Evolutionary conservation across 2,797 vertebrate species (phyloP).

Genomic region (Lepilemur ruficaudatus): DNA sequence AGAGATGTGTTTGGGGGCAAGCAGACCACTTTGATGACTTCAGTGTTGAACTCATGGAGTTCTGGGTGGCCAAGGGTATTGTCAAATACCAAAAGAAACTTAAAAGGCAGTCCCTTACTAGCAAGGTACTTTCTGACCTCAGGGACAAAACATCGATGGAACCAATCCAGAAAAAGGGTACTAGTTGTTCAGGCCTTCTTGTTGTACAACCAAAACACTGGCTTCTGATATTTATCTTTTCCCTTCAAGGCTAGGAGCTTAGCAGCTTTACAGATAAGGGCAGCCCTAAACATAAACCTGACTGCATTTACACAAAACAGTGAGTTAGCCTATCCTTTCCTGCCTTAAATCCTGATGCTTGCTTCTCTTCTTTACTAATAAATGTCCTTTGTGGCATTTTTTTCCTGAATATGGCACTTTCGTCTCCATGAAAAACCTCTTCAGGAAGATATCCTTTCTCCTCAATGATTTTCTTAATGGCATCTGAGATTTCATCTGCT

Average conservation of each 20-base stretch:
- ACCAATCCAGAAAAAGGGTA: background rate
- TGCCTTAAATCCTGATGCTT: background rate
- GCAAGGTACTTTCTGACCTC: background rate
- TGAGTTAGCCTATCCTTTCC: background rate
- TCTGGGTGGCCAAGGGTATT: background rate
- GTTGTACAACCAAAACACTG: background rate
- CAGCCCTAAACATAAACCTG: background rate
- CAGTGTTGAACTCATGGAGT: background rate
- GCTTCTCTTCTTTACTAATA: background rate
- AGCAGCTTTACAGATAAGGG: background rate
- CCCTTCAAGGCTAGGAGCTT: background rate
- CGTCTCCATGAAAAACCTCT: background rate
- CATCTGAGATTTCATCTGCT: background rate
- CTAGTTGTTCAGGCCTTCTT: background rate
- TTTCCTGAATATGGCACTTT: background rate
- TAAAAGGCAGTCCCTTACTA: background rate
- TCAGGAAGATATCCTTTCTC: background rate
- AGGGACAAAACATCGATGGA: background rate
- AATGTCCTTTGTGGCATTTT: background rate
- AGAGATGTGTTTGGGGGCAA: background rate
- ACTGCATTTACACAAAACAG: background rate
- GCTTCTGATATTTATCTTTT: background rate
- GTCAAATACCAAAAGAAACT: background rate
- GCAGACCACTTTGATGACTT: background rate
- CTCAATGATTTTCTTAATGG: background rate